A percentile compares a stretch with the other conserved stretches of the same genome.
phyloP scores from a whole-genome alignment of 2,888 invertebrate genomes.

The Pristionchus arcanus region DNA sequence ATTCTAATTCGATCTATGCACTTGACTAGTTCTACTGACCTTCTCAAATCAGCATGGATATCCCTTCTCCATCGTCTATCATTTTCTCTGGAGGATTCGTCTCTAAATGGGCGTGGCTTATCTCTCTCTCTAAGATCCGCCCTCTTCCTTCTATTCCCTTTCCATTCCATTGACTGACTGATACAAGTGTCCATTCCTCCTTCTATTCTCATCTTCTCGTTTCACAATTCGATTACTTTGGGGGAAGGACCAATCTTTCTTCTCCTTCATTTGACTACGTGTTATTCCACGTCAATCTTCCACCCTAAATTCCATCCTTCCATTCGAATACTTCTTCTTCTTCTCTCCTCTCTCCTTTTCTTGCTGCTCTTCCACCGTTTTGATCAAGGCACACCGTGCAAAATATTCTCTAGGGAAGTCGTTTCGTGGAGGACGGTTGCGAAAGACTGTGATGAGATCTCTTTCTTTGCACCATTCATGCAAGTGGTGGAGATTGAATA shows the following conservation, averaged over 20 bases:
- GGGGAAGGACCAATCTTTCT: neutral
- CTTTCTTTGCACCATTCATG: neutral
- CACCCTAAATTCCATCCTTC: neutral
- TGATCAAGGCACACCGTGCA: neutral
- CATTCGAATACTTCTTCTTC: neutral
- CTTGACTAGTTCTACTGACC: neutral
- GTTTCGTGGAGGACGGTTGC: neutral
- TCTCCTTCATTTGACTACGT: neutral
- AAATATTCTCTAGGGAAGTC: neutral
- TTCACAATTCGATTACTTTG: neutral
- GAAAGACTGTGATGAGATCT: neutral
- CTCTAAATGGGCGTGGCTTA: neutral
- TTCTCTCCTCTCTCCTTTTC: neutral
- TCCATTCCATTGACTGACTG: neutral
- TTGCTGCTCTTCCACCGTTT: neutral
- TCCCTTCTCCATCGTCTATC: neutral
- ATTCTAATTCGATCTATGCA: neutral
- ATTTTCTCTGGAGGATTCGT: neutral
- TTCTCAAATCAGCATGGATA: neutral
- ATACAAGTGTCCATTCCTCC: neutral
- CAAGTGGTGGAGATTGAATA: neutral
- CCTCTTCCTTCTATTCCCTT: neutral
- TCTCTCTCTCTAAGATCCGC: neutral
- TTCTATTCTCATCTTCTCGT: constrained; percentile 9
- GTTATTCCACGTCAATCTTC: neutral